These are phyloP conservation scores for Disparrhopalites patrizii DNA, from an alignment of 2,888 invertebrate genomes.

Conservation along the genomic window DNA sequence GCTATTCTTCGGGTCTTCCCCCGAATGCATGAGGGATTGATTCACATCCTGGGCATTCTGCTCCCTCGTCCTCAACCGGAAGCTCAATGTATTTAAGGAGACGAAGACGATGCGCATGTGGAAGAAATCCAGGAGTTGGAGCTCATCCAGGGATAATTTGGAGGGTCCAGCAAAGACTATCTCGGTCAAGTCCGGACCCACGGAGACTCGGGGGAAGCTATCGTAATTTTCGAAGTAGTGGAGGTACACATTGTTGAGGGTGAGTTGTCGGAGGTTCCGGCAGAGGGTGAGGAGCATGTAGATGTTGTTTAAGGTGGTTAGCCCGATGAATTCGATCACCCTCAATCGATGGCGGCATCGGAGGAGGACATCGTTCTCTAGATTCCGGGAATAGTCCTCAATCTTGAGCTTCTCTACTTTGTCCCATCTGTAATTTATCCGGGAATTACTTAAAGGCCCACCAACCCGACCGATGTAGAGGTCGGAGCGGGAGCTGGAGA, in stretches of 20 bases:
- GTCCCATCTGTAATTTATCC: background rate
- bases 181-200: background rate
- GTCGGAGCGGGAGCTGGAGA: too few relatives aligned
- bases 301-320: background rate
- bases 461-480: slow-evolving; percentile 48
- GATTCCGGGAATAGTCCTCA: background rate
- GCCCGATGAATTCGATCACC: background rate
- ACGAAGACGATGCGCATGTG: background rate
- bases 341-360: background rate
- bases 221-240: background rate
- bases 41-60: background rate
- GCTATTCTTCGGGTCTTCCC: background rate
- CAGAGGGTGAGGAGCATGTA: slow-evolving; percentile 5
- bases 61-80: background rate
- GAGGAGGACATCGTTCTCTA: background rate
- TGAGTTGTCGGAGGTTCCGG: background rate
- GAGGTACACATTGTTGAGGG: background rate
- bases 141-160: background rate
- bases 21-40: background rate
- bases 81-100: background rate
- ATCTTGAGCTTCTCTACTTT: background rate
- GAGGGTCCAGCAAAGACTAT: background rate
- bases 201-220: background rate
- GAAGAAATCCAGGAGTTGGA: slow-evolving; percentile 6
- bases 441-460: background rate